Evolutionary conservation across 2,113 vertebrate species (phyloP).

Genomic region (Stegostoma tigrinum): DNA sequence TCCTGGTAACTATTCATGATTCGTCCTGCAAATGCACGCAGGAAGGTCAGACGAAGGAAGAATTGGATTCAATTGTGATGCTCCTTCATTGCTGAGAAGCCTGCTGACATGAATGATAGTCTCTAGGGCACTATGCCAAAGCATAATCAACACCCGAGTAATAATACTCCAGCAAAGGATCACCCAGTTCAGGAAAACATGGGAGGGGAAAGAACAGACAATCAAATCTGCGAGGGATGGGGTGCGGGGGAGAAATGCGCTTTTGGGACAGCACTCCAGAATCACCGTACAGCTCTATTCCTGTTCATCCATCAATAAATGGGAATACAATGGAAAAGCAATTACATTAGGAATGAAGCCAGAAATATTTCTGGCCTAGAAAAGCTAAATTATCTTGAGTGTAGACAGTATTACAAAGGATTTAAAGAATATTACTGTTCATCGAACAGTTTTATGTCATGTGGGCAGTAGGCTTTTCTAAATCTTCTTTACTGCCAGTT

Average conservation of each 20-base stretch:
- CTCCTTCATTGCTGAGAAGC: not conserved
- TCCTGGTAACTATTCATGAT: not conserved
- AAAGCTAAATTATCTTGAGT: not conserved
- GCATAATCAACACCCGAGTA: not conserved
- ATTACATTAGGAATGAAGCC: not conserved
- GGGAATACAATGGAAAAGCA: not conserved
- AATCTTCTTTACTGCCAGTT: not conserved
- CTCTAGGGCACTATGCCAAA: not conserved
- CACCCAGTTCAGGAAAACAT: not conserved
- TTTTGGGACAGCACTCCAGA: not conserved
- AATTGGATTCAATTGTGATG: not conserved
- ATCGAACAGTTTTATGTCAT: not conserved
- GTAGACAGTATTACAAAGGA: constrained; percentile 23
- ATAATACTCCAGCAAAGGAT: not conserved
- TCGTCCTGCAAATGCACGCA: not conserved
- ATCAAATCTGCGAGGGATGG: not conserved
- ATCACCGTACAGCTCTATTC: not conserved
- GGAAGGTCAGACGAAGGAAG: not conserved
- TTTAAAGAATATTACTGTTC: constrained; percentile 27
- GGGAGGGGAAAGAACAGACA: not conserved
- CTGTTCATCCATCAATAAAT: not conserved
- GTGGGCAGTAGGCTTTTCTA: not conserved
- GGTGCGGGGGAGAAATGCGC: not conserved
- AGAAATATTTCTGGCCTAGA: not conserved
- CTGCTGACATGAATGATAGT: not conserved